Evolutionary conservation across 2,888 invertebrate species (phyloP).

Genomic region (Caenorhabditis panamensis): DNA sequence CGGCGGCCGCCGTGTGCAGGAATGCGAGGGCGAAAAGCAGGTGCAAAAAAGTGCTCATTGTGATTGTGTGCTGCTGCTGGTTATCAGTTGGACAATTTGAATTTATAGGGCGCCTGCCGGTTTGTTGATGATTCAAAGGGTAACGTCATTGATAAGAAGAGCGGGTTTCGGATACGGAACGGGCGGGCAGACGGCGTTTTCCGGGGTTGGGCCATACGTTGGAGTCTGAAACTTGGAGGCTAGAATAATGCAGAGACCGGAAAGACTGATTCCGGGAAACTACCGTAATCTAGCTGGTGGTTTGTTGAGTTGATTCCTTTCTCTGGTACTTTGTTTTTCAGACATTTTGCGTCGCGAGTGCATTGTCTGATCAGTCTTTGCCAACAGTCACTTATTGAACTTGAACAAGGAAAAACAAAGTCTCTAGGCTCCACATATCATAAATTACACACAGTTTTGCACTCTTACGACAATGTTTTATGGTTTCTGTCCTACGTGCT

Average conservation of each 20-base stretch:
- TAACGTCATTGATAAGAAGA: slow-evolving; percentile 49
- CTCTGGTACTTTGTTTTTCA: too few species aligned
- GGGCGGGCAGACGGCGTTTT: not conserved
- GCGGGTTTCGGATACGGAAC: slow-evolving; percentile 11
- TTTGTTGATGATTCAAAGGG: slow-evolving; percentile 38
- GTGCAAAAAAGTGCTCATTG: slow-evolving; percentile 33
- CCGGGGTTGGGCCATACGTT: slow-evolving; percentile 1
- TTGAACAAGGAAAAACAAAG: not conserved
- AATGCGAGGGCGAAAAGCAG: slow-evolving; percentile 17
- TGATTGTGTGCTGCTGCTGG: slow-evolving; percentile 20
- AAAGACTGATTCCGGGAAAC: not conserved
- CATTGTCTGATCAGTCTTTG: too few species aligned
- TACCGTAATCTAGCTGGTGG: not conserved
- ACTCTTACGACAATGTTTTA: not conserved
- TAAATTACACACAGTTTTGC: not conserved
- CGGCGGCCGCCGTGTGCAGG: not conserved
- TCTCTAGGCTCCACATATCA: not conserved
- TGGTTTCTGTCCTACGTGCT: slow-evolving; percentile 13
- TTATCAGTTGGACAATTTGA: slow-evolving; percentile 42
- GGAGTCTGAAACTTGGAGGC: slow-evolving; percentile 4
- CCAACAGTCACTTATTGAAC: too few species aligned
- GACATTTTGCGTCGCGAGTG: too few species aligned
- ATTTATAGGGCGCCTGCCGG: slow-evolving; percentile 51
- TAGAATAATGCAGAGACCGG: not conserved
- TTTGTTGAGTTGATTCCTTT: too few species aligned